Evolutionary conservation across 2,113 vertebrate genomes (phyloP).

Genomic region (Eidolon helvum): DNA sequence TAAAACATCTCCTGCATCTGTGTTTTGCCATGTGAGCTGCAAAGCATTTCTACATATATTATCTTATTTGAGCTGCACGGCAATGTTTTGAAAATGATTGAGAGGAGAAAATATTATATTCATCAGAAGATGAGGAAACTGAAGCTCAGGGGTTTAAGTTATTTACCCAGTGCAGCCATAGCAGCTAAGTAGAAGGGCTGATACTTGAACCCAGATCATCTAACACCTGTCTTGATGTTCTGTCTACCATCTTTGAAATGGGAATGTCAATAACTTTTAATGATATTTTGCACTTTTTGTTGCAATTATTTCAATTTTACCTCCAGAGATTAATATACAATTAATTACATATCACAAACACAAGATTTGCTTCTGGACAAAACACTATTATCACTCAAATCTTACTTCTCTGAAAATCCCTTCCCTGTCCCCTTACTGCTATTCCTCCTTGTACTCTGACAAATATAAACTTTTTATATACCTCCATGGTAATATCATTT

Average conservation of each 20-base stretch:
- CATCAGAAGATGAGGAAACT: conserved; percentile 32
- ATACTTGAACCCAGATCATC: neutral
- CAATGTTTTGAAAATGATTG: conserved; percentile 39
- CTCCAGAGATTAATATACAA: conserved; percentile 13
- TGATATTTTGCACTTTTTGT: neutral
- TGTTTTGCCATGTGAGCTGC: conserved; percentile 12
- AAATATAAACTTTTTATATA: neutral
- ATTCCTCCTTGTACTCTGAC: neutral
- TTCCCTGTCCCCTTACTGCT: neutral
- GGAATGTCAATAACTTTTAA: neutral
- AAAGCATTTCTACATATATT: conserved; percentile 4
- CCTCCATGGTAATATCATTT: neutral
- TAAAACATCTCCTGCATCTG: conserved; percentile 31
- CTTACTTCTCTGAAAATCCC: neutral
- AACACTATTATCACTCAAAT: neutral
- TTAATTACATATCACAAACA: neutral
- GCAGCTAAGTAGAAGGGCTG: neutral
- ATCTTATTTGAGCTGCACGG: neutral
- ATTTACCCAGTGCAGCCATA: neutral
- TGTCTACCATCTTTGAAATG: neutral
- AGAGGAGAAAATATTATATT: neutral
- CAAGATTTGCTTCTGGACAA: neutral
- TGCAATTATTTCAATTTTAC: neutral
- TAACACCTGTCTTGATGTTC: neutral
- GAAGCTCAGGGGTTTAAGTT: neutral